Evolutionary conservation across 2,797 vertebrate genomes (phyloP), one percentile per base, ranked within the genome.

Genomic region (Oreochromis grahami): DNA sequence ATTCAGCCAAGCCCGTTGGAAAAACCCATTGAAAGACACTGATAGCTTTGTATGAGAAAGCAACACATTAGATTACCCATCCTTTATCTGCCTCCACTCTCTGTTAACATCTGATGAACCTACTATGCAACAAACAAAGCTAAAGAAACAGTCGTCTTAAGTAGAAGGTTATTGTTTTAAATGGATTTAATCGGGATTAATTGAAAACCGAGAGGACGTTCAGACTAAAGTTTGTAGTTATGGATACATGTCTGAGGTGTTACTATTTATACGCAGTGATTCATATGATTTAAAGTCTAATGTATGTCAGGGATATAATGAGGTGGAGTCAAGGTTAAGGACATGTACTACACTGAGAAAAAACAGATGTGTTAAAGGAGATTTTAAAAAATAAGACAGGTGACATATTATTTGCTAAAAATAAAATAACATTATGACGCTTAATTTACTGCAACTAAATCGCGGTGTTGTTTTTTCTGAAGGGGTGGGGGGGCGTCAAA

Each of bases 1-100:
- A 94, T 95, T 94, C 93, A 90, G 86, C 91, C 60, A 3, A 87
- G 90, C 93, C 91, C 88, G 88, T 87, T 90, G 91, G 88, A 91
- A 91, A 90, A 92, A 88, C 87, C 91, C 86, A 93, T 95, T 94
- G 89, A 94, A 87, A 91, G 85, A 82, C 84, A 85, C 91, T 89
- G 92, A 95, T 95, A 91, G 91, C 86, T 88, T 91, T 93, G 91
- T 89, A 83, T 94, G 89, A 91, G 91, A 94, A 91, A 83, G 92
- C 88, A 91, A 88, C 93, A 89, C 91, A 91, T 95, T 92, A 94
- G 91, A 94, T 91, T 87, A 91, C 89, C 81, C 91, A 91, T 94
- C 92, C 87, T 94, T 94, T 94, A 94, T 96, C 91, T 90, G 80
- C 87, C 89, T 81, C 74, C 83, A 65, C 82, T 88, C 89, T 89